Conservation (phyloP, 2,113 vertebrate species). For the Ursus arctos region DNA sequence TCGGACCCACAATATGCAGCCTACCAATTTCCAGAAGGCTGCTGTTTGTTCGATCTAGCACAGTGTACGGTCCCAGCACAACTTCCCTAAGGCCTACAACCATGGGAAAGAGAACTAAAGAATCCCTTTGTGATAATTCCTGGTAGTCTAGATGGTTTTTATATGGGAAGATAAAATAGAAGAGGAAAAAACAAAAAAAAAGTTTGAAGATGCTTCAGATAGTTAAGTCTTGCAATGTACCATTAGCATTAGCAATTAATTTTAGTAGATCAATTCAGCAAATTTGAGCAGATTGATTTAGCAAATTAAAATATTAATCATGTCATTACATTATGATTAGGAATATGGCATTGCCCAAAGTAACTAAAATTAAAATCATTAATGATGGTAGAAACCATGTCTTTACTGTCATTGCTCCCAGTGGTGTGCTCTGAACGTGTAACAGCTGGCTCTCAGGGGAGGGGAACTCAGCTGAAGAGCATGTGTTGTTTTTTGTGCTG, state of each 20-base stretch:
- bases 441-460: too few species aligned
- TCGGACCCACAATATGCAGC: neutral
- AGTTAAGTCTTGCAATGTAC: neutral
- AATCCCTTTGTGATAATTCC: neutral
- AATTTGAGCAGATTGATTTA: neutral
- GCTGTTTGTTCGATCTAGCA: neutral
- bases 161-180: neutral
- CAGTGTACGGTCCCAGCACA: neutral
- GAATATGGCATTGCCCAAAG: neutral
- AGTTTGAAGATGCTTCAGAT: neutral
- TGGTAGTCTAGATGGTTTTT: neutral
- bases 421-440: neutral
- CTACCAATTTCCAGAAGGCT: neutral
- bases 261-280: neutral
- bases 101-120: neutral
- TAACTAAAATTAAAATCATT: neutral
- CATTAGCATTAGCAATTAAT: neutral
- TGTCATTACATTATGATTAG: neutral
- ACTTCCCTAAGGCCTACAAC: neutral
- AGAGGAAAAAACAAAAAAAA: neutral
- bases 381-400: neutral
- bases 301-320: slow-evolving; percentile 38
- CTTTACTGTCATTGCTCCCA: neutral
- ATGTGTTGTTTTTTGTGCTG: neutral
- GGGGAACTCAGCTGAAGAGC: neutral